Evolutionary conservation across 2,888 invertebrate genomes (phyloP), one percentile per base, ranked within the genome.

Genomic region (Hybos culiciformis): DNA sequence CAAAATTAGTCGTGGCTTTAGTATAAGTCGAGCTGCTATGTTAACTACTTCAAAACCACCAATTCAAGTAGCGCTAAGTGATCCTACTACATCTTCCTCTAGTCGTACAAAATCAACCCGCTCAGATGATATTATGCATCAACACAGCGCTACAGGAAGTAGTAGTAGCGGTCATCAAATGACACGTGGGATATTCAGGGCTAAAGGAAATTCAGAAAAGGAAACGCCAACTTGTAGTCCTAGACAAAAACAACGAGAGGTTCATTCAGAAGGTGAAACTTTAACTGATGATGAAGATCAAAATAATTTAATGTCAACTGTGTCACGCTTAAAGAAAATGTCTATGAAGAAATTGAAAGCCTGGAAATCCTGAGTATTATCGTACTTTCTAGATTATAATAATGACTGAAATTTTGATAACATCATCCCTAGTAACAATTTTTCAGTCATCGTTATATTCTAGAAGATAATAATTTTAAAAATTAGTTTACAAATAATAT

Each of bases 351-450:
- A 84, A 58, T 72, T 86, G 46, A 72, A 82, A 56, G 82, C 82
- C 42, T 85, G 85, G 85, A 78, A 83, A 54, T 83, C 82, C 75
- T 83, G 77, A 78, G 72, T 72, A 68, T 70, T 61, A 68, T 69
- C 70, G 66, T 69, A 70, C 32, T 45, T 48, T 45, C 46, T 52
- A 49, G 52, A 48, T 42, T 37, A 46, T 39, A 40, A 41, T 21
- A 36, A 39, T 23, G 26, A 40, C 32, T 24, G 12, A 29, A 29
- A 29, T 29, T 29, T n/a, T n/a, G n/a, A n/a, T n/a, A n/a, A n/a
- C n/a, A n/a, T n/a, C n/a, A n/a, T n/a, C n/a, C n/a, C n/a, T n/a
- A n/a, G n/a, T n/a, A n/a, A n/a, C n/a, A n/a, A n/a, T n/a, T n/a
- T n/a, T n/a, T n/a, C n/a, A n/a, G n/a, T n/a, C n/a, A n/a, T n/a